phyloP scores from a whole-genome alignment of 1,140 invertebrate species.

The Drosophila tani region DNA sequence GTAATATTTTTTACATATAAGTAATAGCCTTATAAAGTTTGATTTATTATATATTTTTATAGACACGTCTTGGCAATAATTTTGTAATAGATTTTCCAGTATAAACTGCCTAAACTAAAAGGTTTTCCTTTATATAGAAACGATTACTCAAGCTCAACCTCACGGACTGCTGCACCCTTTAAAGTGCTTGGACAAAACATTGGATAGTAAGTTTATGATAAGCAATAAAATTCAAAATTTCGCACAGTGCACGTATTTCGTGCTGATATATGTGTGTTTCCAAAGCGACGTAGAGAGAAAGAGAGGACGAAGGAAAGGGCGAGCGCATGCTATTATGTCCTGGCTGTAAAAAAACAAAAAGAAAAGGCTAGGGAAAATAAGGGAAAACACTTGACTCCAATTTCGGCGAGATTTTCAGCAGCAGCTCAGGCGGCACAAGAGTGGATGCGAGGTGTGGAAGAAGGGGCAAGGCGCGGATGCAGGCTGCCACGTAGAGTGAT shows the following conservation, averaged over 20 bases:
- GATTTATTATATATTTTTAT: background rate
- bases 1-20: background rate
- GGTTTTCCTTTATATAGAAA: background rate
- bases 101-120: background rate
- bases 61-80: too few relatives aligned
- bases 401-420: slow-evolving; percentile 50
- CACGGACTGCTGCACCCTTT: too few relatives aligned
- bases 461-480: slow-evolving; percentile 12
- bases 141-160: too few relatives aligned
- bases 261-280: slow-evolving; percentile 12
- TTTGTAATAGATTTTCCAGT: background rate
- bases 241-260: slow-evolving; percentile 1
- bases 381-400: slow-evolving; percentile 58
- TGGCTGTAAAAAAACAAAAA: slow-evolving; percentile 45
- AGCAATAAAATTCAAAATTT: background rate
- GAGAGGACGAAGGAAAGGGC: slow-evolving; percentile 8
- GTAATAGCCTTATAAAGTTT: background rate
- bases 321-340: slow-evolving; percentile 43
- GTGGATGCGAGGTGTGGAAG: too few relatives aligned
- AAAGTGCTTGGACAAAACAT: too few relatives aligned
- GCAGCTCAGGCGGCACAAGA: slow-evolving; percentile 8
- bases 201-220: too few relatives aligned
- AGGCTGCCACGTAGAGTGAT: slow-evolving; percentile 19
- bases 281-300: background rate
- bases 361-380: slow-evolving; percentile 31